Evolutionary conservation across 92 coral and sea anemone genomes (phyloP).

Genomic region (Meandrina meandrites): DNA sequence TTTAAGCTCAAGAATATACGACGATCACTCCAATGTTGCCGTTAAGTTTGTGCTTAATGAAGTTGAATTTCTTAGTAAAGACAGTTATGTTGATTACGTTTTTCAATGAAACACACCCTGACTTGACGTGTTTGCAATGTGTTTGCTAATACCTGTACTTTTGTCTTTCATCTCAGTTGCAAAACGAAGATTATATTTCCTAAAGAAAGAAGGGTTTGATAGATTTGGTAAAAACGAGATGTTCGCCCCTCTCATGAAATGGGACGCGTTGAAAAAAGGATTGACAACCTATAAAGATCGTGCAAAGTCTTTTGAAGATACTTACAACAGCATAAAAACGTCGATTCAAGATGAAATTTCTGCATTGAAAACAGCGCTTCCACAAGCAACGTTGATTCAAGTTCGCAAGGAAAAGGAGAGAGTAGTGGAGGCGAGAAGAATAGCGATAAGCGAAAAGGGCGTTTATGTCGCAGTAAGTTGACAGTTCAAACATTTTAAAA

Average conservation of each 20-base stretch:
- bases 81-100: no score
- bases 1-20: no score
- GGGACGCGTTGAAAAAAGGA: background rate
- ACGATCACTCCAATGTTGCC: no score
- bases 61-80: no score
- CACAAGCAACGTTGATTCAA: background rate
- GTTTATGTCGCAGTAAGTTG: conserved; percentile 14
- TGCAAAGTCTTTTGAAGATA: no score
- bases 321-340: background rate
- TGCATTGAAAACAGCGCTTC: background rate
- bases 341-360: background rate
- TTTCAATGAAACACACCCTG: no score
- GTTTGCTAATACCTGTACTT: no score
- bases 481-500: background rate
- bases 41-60: no score
- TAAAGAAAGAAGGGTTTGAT: conserved; percentile 10
- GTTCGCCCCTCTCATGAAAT: conserved; percentile 17
- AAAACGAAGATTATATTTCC: background rate
- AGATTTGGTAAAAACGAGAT: conserved; percentile 14
- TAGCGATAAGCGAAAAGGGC: conserved; percentile 12
- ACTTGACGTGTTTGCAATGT: no score
- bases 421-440: conserved; percentile 1
- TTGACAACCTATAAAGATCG: no score
- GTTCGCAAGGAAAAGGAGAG: conserved; percentile 3
- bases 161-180: background rate